Evolutionary conservation across 2,888 invertebrate species (phyloP), one percentile per base, ranked within the genome.

Genomic region (Matsumyia berberina): DNA sequence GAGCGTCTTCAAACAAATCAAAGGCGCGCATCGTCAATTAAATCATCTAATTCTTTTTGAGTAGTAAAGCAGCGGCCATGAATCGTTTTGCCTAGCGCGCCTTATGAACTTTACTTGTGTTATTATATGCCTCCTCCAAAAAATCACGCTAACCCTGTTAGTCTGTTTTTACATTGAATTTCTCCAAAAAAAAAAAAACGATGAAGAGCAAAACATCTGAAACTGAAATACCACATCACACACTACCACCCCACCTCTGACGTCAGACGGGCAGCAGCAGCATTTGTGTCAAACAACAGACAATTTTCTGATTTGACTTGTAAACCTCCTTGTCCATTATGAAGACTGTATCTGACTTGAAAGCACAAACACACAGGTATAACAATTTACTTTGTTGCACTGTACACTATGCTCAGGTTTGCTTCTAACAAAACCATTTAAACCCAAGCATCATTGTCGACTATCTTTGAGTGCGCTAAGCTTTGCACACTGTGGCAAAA

Each of bases 51-150:
- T 58, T 39, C 12, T 58, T 39, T n/a, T n/a, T n/a, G n/a, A 24
- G 31, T 17, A 35, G n/a, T 55, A 17, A 33, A 31, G n/a, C 12
- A 12, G 35, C 35, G 55, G 11, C 67, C 55, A 44, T 44, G 67
- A 67, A 67, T 53, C 9, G n/a, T n/a, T 33, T 39, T 11, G 5
- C 9, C 15, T 17, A 17, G 4, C 37, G 4, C 29, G 66, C 17
- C 55, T 19, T 55, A 9, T 69, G 57, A 69, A 69, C 69, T 69
- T 69, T 57, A n/a, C n/a, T n/a, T n/a, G n/a, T n/a, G n/a, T n/a
- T n/a, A n/a, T n/a, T n/a, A n/a, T 58, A 29, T 37, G 19, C 19
- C 17, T 19, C 33, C 37, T 37, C 11, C 5, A 49, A 39, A 42
- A 29, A 29, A 35, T 7, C 0, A 31, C 15, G 42, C 29, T 11